Evolutionary conservation across 2,113 vertebrate genomes (phyloP), one percentile per base, ranked within the genome.

Genomic region (Taxidea taxus): DNA sequence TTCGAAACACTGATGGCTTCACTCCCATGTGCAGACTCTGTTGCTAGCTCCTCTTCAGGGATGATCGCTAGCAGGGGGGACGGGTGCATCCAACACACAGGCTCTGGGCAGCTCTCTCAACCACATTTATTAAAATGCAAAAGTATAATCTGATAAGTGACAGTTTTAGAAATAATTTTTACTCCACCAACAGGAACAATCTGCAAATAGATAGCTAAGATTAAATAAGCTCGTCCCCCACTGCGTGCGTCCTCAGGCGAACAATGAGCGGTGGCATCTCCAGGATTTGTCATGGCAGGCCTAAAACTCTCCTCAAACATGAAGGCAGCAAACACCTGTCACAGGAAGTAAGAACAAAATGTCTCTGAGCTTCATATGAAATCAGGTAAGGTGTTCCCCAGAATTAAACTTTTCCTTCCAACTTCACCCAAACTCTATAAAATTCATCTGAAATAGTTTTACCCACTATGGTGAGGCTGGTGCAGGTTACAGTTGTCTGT

Each of bases 101-200:
- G 27, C 39, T 78, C 44, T 1, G 2, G 82, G 70, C 68, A 77
- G 23, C 70, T 87, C 56, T 94, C 49, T 0, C 62, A 77, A 27
- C 64, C 14, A 34, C 27, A 51, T 23, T 47, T 74, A 92, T 51
- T 58, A 86, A 89, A 94, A 97, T 49, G 86, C 44, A 51, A 27
- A 94, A 92, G 75, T 51, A 49, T 86, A 87, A 88, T 83, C 91
- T 7, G 1, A 80, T 90, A 77, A 91, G n/a, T 88, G 37, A 81
- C 51, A 70, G 72, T 83, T 90, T 68, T n/a, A 89, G 92, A 95
- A 92, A 92, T 82, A 54, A 82, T 90, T 97, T 93, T 91, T 86
- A 91, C 44, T 95, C 94, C 92, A 31, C 95, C 72, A 91, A 85
- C 47, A 92, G 92, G 92, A 92, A 74, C 90, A 66, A 44, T 74